Percentiles rank a stretch among this genome's conserved stretches.
phyloP scores from a whole-genome alignment of 1,140 invertebrate genomes.

The Atta texana region DNA sequence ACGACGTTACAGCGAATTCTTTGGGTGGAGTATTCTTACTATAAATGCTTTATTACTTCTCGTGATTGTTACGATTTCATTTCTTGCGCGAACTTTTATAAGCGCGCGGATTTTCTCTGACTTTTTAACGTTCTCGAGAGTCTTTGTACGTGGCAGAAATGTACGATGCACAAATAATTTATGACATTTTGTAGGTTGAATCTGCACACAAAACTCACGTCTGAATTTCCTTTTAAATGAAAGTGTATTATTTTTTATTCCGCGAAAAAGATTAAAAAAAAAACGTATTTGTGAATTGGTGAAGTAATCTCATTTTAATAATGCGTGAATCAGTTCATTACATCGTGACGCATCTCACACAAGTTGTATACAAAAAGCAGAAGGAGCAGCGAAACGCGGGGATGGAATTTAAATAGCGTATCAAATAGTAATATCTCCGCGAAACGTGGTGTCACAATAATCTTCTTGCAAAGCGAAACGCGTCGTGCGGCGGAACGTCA shows the following conservation, averaged over 20 bases:
- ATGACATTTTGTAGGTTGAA: background rate
- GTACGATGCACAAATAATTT: slow-evolving; percentile 28
- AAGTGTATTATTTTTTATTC: background rate
- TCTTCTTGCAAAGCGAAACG: slow-evolving; percentile 43
- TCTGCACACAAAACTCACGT: background rate
- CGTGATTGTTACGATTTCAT: background rate
- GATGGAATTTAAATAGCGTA: slow-evolving; percentile 21
- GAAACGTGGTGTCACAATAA: slow-evolving; percentile 23
- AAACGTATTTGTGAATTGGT: background rate
- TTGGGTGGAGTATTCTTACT: background rate
- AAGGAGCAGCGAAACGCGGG: background rate
- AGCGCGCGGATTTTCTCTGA: background rate
- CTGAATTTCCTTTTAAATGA: background rate
- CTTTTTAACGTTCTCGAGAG: slow-evolving; percentile 30
- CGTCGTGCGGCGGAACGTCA: slow-evolving; percentile 23
- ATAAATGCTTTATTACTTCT: slow-evolving; percentile 26
- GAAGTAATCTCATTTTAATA: slow-evolving; percentile 14
- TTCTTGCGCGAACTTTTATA: slow-evolving; percentile 31
- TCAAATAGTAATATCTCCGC: slow-evolving; percentile 12
- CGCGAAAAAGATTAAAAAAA: background rate
- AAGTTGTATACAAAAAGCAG: background rate
- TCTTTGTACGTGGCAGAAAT: slow-evolving; percentile 8
- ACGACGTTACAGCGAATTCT: background rate
- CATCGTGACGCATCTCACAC: background rate
- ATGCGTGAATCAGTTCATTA: background rate